phyloP scores from a whole-genome alignment of 2,797 vertebrate genomes.

The Peromyscus nudipes region DNA sequence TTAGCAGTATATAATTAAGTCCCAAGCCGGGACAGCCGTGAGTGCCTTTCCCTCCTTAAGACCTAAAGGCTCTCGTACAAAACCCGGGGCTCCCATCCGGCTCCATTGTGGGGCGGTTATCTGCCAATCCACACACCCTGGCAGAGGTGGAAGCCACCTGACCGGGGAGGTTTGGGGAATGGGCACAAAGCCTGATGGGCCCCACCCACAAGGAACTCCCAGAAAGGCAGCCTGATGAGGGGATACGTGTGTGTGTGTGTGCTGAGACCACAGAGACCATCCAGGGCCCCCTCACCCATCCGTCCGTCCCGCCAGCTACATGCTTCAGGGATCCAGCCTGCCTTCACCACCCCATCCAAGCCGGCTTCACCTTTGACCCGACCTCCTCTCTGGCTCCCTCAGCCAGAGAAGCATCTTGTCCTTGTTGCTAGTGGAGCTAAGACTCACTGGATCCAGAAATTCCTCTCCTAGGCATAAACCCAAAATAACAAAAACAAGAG shows the following conservation, averaged over 20 bases:
- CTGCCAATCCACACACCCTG: slow-evolving; percentile 13
- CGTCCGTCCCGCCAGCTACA: not conserved
- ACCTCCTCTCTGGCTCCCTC: not conserved
- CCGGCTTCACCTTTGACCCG: not conserved
- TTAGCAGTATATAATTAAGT: slow-evolving; percentile 66
- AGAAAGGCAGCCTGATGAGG: too few species aligned
- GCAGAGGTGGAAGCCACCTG: not conserved
- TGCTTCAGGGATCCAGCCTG: not conserved
- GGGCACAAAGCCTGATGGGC: not conserved
- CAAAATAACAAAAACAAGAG: not conserved
- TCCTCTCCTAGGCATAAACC: too few species aligned
- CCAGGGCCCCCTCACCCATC: not conserved
- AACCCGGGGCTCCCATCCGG: slow-evolving; percentile 62
- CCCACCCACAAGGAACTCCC: not conserved
- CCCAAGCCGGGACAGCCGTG: slow-evolving; percentile 67
- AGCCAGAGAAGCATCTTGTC: not conserved
- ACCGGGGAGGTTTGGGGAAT: not conserved
- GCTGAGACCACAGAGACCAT: not conserved
- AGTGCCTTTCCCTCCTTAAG: slow-evolving; percentile 49
- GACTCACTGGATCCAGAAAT: not conserved
- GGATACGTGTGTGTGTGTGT: not conserved
- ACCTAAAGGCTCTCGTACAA: slow-evolving; percentile 65
- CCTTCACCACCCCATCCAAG: not conserved
- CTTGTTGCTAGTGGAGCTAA: not conserved
- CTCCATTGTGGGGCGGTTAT: slow-evolving; percentile 74